These are phyloP conservation scores for Andrena fulva DNA, from an alignment of 2,888 invertebrate genomes.

Conservation along the genomic window DNA sequence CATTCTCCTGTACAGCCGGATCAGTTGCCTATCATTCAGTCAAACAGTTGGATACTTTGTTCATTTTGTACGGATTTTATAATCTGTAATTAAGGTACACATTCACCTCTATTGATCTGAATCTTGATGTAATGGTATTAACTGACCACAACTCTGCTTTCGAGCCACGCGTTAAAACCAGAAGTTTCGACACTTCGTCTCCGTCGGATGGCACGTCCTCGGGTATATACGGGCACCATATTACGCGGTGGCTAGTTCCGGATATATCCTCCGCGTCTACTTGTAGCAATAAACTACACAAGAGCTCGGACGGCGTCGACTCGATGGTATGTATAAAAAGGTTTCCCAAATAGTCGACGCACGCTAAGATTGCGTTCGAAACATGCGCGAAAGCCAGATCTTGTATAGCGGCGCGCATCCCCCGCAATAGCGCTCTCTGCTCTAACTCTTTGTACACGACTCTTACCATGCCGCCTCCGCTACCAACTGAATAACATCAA, in stretches of 20 bases:
- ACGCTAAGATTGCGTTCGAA: conserved; percentile 92
- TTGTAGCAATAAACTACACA: conserved; percentile 87
- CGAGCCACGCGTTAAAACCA: conserved; percentile 92
- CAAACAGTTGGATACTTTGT: conserved; percentile 59
- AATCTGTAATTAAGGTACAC: conserved; percentile 44
- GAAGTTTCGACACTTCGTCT: conserved; percentile 90
- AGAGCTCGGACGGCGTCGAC: conserved; percentile 84
- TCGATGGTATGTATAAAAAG: conserved; percentile 93
- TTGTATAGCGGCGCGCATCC: conserved; percentile 94
- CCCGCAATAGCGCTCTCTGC: conserved; percentile 93
- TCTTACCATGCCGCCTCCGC: conserved; percentile 90
- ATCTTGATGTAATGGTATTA: conserved; percentile 75
- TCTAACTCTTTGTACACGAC: conserved; percentile 92
- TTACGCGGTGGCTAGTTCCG: conserved; percentile 89
- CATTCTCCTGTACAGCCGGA: conserved; percentile 76
- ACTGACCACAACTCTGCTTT: conserved; percentile 86
- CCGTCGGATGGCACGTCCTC: conserved; percentile 86
- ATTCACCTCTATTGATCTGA: conserved; percentile 73
- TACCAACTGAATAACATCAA: conserved; percentile 72
- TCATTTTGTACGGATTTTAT: conserved; percentile 45
- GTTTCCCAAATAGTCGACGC: conserved; percentile 94
- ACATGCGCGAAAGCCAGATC: conserved; percentile 96
- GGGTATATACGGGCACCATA: conserved; percentile 97
- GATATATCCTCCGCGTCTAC: conserved; percentile 85
- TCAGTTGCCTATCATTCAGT: conserved; percentile 74